A percentile compares a stretch with the other conserved stretches of the same genome.
These are phyloP conservation scores for Oreochromis mossambicus DNA, from an alignment of 2,797 vertebrate species.

Conservation along the genomic window DNA sequence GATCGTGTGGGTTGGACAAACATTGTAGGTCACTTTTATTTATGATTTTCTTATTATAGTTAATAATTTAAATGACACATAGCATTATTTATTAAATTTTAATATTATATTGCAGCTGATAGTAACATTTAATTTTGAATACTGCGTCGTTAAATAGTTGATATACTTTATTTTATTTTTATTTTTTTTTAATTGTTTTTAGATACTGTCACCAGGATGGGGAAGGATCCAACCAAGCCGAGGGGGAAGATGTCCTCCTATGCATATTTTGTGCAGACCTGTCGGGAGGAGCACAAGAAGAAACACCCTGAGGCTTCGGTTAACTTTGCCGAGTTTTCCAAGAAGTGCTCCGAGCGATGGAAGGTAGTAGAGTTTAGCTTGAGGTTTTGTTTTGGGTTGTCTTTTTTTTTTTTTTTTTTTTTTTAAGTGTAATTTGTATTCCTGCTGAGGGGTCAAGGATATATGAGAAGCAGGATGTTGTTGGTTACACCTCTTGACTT, in stretches of 20 bases:
- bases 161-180: background rate
- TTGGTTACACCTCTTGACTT: background rate
- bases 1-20: background rate
- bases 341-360: slow-evolving; percentile 99
- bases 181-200: background rate
- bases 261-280: slow-evolving; percentile 98
- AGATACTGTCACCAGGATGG: slow-evolving; percentile 80
- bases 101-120: background rate
- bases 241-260: slow-evolving; percentile 99
- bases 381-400: background rate
- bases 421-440: background rate
- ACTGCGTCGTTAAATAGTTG: background rate
- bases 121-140: background rate
- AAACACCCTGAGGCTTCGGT: slow-evolving; percentile 96
- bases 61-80: background rate
- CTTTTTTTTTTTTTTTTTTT: rapidly evolving
- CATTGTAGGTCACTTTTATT: background rate
- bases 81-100: background rate
- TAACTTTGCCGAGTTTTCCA: slow-evolving; percentile 98
- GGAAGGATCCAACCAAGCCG: slow-evolving; percentile 92
- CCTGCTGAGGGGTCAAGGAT: background rate
- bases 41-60: background rate
- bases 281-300: slow-evolving; percentile 98
- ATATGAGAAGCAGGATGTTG: background rate
- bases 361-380: slow-evolving; percentile 77